Evolutionary conservation across 2,888 invertebrate genomes (phyloP), one percentile per base, ranked within the genome.

Genomic region (Leptopilina drosophilae): DNA sequence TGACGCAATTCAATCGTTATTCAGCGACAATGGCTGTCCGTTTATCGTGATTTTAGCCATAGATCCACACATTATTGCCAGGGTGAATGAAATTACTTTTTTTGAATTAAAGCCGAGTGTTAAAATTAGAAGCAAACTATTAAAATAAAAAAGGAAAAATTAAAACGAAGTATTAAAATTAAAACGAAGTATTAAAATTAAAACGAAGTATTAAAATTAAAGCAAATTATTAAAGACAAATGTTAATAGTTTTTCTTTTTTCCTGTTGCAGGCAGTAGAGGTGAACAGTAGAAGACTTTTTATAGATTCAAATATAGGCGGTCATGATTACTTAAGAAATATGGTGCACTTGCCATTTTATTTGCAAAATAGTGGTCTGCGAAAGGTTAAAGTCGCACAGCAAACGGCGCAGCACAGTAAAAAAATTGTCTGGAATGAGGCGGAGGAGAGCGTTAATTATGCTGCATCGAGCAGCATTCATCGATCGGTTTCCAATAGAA

Each of bases 261-360:
- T 20, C 20, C 20, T 20, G 76, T 78, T 82, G 11, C 90, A 96
- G 96, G 97, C 98, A 14, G 97, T 98, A 75, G 98, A 98, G 93
- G 94, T 96, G 80, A 98, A 97, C 92, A 97, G 97, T 87, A 94
- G 97, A 15, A 94, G 97, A 33, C 94, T 97, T 53, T 96, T 98
- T 87, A 96, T 96, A 53, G 98, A 98, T 91, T 97, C 96, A 82
- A 97, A 96, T 91, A 98, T 99, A 85, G 98, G 98, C 81, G 98
- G 98, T 0, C 98, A 98, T 93, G 97, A 97, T 92, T 98, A 98
- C 90, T 93, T 99, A 75, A 95, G 97, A 83, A 99, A 99, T 91
- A 96, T 99, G 94, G 98, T 99, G 40, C 99, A 99, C 91, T 93
- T 99, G 88, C 99, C 99, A 0, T 99, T 99, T 93, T 99, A 98